A percentile compares a stretch with the other conserved stretches of the same genome.
These are phyloP conservation scores for Cosmorhoe ocellata DNA, from an alignment of 2,888 invertebrate species.

Conservation along the genomic window DNA sequence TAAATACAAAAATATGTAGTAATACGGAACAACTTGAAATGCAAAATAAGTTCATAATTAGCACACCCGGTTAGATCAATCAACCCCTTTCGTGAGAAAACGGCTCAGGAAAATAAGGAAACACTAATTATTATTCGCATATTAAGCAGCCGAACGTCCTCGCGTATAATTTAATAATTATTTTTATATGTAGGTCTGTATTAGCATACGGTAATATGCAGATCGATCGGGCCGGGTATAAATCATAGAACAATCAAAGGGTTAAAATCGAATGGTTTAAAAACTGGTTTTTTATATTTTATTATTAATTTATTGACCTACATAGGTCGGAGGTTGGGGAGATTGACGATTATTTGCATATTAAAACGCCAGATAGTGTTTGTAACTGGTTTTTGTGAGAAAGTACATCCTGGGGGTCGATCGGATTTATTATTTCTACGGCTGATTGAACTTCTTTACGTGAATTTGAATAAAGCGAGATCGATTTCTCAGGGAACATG, in stretches of 20 bases:
- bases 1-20: slow-evolving; percentile 24
- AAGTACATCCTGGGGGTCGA: slow-evolving; percentile 45
- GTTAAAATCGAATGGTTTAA: slow-evolving; percentile 39
- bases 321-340: slow-evolving; percentile 50
- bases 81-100: slow-evolving; percentile 76
- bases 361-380: slow-evolving; percentile 53
- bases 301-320: slow-evolving; percentile 76
- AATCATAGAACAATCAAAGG: slow-evolving; percentile 79
- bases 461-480: slow-evolving; percentile 27
- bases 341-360: slow-evolving; percentile 73
- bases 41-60: slow-evolving; percentile 33
- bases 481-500: slow-evolving; percentile 32
- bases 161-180: slow-evolving; percentile 63
- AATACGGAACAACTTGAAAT: slow-evolving; percentile 25
- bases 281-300: slow-evolving; percentile 63
- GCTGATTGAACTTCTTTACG: slow-evolving; percentile 48
- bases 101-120: slow-evolving; percentile 65
- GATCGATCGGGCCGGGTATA: slow-evolving; percentile 64
- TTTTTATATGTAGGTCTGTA: slow-evolving; percentile 49
- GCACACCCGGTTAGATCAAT: slow-evolving; percentile 56
- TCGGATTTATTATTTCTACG: slow-evolving; percentile 60
- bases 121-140: slow-evolving; percentile 79
- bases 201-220: slow-evolving; percentile 64
- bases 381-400: slow-evolving; percentile 62
- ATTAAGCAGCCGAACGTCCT: slow-evolving; percentile 62